These are phyloP conservation scores for Pandemis cinnamomeana DNA, from an alignment of 2,888 invertebrate species.

Conservation along the genomic window DNA sequence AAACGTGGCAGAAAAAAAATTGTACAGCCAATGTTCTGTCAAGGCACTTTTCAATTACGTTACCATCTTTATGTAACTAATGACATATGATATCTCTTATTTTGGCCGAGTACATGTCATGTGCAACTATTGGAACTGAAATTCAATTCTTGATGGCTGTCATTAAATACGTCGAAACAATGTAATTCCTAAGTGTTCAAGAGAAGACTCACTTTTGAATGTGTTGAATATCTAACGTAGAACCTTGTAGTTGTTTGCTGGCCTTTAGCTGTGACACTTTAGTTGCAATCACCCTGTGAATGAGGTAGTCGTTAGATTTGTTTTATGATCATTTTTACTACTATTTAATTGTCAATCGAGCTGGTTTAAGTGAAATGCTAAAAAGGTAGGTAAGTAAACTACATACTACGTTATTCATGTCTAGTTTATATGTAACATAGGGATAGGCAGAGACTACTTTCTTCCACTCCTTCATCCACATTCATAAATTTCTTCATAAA, in stretches of 20 bases:
- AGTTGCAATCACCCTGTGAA: neutral
- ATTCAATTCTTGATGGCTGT: slow-evolving; percentile 13
- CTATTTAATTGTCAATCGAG: neutral
- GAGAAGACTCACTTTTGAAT: neutral
- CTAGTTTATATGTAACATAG: too few relatives aligned
- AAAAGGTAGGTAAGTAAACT: too few relatives aligned
- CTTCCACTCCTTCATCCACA: too few relatives aligned
- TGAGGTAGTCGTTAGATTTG: neutral
- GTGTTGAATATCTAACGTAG: neutral
- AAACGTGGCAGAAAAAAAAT: neutral
- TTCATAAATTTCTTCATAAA: too few relatives aligned
- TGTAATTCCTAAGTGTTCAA: neutral
- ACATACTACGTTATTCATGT: too few relatives aligned
- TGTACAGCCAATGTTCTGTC: neutral
- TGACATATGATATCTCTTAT: slow-evolving; percentile 21
- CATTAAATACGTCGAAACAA: neutral
- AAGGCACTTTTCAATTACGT: neutral
- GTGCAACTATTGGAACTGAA: slow-evolving; percentile 28
- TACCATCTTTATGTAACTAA: neutral
- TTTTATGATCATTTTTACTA: neutral
- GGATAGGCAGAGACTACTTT: too few relatives aligned
- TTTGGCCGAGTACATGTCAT: neutral
- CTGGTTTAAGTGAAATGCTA: neutral
- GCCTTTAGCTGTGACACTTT: slow-evolving; percentile 5
- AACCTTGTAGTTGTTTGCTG: neutral